A percentile compares a stretch with the other conserved stretches of the same genome.
Conservation (phyloP, 2,888 invertebrate species). For the Andrena fulva region DNA sequence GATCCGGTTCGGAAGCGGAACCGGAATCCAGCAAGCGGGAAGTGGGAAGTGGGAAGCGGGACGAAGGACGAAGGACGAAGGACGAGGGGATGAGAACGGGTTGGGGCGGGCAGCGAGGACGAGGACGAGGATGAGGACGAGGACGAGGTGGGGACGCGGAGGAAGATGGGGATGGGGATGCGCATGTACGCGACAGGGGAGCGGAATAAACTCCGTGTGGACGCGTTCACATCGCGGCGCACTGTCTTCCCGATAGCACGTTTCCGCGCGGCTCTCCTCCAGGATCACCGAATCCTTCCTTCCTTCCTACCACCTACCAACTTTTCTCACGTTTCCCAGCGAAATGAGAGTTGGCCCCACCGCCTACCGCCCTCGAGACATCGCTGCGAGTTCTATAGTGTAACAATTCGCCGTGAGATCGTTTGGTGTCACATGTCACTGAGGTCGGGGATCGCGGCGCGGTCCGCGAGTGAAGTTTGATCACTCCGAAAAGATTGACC, state of each 20-base stretch:
- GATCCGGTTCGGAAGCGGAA: constrained; percentile 73
- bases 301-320: background rate
- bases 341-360: constrained; percentile 11
- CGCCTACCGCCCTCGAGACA: background rate
- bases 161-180: constrained; percentile 57
- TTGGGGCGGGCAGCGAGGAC: constrained; percentile 30
- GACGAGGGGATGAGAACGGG: constrained; percentile 56
- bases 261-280: constrained; percentile 48
- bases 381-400: background rate
- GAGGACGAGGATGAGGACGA: background rate
- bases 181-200: constrained; percentile 70
- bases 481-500: background rate
- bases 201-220: constrained; percentile 71
- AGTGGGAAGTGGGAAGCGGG: constrained; percentile 5
- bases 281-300: constrained; percentile 2
- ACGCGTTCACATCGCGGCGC: constrained; percentile 78
- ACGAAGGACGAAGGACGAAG: constrained; percentile 23
- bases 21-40: constrained; percentile 62
- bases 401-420: constrained; percentile 1
- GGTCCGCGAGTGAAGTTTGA: constrained; percentile 43
- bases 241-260: constrained; percentile 74
- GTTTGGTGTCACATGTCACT: constrained; percentile 41
- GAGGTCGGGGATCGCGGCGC: constrained; percentile 19
- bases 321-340: background rate
- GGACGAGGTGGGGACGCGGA: constrained; percentile 32